These are phyloP conservation scores for Ophioderma brevispina DNA, from an alignment of 35 echinoderm and acorn worm species.

Conservation along the genomic window DNA sequence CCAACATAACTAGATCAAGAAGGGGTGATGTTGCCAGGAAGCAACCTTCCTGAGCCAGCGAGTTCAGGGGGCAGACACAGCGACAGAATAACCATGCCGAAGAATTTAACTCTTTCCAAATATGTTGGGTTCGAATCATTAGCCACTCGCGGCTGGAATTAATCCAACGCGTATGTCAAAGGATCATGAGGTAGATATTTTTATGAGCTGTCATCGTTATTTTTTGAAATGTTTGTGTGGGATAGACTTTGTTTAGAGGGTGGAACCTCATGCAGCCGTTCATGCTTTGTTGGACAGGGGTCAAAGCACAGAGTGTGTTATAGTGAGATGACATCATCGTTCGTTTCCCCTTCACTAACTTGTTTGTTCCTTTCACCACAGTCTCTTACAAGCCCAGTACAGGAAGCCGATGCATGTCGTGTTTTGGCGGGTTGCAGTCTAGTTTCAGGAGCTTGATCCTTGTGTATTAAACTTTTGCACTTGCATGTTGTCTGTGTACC, in stretches of 20 bases:
- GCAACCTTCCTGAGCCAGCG: no score
- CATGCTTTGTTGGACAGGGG: neutral
- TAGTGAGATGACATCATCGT: conserved; percentile 28
- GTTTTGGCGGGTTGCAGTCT: neutral
- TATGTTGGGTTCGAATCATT: neutral
- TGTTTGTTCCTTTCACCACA: conserved; percentile 30
- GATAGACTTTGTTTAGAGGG: no score
- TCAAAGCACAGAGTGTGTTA: neutral
- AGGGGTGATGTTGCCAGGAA: neutral
- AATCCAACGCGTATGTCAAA: neutral
- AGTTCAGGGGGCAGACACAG: no score
- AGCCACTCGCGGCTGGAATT: neutral
- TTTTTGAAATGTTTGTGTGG: no score
- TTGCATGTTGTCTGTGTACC: neutral
- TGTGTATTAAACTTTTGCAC: neutral
- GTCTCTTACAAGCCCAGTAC: neutral
- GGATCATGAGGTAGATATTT: neutral
- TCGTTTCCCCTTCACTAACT: conserved; percentile 37
- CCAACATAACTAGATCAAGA: neutral
- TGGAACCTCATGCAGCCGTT: no score
- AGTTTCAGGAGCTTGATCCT: neutral
- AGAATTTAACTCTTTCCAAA: neutral
- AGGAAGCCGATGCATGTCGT: neutral
- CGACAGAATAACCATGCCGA: neutral
- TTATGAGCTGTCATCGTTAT: conserved; percentile 1